Evolutionary conservation across 2,888 invertebrate genomes (phyloP).

Genomic region (Tipula confusa): DNA sequence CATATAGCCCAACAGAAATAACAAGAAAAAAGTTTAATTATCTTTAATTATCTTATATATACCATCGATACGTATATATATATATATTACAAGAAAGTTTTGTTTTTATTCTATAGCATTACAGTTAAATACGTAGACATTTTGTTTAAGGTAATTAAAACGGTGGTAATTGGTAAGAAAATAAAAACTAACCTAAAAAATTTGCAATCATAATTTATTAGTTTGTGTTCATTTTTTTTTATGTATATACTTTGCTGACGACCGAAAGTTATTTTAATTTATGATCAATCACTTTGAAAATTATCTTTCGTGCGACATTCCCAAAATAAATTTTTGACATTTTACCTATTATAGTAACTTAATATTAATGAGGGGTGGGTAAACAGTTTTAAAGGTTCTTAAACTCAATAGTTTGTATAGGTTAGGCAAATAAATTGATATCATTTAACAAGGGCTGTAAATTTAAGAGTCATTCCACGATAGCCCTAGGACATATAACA

Average conservation of each 20-base stretch:
- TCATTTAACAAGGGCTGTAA: too few relatives aligned
- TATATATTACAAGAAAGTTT: too few relatives aligned
- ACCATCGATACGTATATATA: background rate
- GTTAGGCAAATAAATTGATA: too few relatives aligned
- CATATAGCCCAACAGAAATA: background rate
- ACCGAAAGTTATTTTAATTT: background rate
- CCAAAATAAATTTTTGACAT: too few relatives aligned
- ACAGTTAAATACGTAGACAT: background rate
- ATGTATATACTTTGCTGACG: background rate
- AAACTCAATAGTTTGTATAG: too few relatives aligned
- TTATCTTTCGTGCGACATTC: background rate
- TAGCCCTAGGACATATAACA: too few relatives aligned
- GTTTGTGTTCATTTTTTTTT: background rate
- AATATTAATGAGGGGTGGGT: too few relatives aligned
- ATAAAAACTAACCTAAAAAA: background rate
- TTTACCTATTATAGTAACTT: background rate
- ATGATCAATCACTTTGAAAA: background rate
- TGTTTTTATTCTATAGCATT: background rate
- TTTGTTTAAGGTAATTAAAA: background rate
- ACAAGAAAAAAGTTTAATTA: background rate
- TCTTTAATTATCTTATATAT: background rate
- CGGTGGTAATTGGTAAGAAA: background rate
- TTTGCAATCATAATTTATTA: background rate
- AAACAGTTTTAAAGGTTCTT: too few relatives aligned
- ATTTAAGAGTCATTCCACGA: too few relatives aligned